Evolutionary conservation across 1,140 invertebrate species (phyloP), one percentile per base, ranked within the genome.

Genomic region (Zaprionus africanus): DNA sequence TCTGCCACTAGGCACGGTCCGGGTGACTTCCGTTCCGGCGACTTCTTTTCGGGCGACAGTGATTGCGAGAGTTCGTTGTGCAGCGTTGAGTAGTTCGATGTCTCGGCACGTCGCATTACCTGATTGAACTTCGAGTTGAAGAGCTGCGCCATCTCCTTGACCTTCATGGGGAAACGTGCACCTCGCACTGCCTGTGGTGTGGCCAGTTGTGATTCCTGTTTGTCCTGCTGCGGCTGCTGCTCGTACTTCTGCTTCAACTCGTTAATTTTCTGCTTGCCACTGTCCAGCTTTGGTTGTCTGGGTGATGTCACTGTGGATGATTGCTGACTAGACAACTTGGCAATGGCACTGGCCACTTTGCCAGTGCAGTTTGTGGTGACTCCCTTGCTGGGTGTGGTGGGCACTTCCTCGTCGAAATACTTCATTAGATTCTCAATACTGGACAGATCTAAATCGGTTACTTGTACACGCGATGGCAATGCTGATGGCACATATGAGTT

Each of bases 351-450:
- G 31, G 91, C 91, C 49, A 91, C 91, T 22, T 86, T 91, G 1
- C 85, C 91, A 0, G 60, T 51, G 31, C 78, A 84, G 2, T 36
- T 53, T 7, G 38, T 17, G 24, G 24, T 13, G 22, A 22, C 12
- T 26, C 69, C 1, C 34, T 28, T 13, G 58, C 22, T 15, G 22
- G 26, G 2, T 11, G 13, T 9, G 0, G 82, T 78, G 1, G 78
- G 76, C 1, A 92, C 88, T 15, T 92, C 91, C 34, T 92, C 91
- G 59, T 92, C 88, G 24, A 92, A 92, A 49, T 92, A 92, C 56
- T 84, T 90, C 88, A 92, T 90, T 0, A 91, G 61, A 67, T 92
- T 90, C 34, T 92, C 88, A 56, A 92, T 91, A 61, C 88, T 91
- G 22, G 85, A 82, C 54, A 86, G 6, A 41, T 92, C 82, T 43